Percentiles rank a stretch among this genome's conserved stretches.
These are phyloP conservation scores for Plebejus melissa DNA, from an alignment of 2,888 invertebrate genomes.

Conservation along the genomic window DNA sequence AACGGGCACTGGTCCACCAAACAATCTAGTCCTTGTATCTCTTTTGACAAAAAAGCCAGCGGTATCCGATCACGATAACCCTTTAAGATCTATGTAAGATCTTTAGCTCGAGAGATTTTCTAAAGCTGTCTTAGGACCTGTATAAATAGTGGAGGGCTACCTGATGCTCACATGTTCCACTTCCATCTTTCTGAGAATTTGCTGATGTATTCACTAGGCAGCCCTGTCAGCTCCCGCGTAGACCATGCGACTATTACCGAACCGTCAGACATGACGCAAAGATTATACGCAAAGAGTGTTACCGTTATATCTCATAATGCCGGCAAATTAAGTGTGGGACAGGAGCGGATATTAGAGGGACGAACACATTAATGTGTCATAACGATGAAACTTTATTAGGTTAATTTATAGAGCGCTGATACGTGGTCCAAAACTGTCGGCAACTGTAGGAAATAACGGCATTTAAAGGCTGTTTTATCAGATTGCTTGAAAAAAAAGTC, in stretches of 20 bases:
- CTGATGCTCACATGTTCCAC: background rate
- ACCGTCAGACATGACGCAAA: slow-evolving; percentile 10
- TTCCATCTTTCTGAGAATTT: background rate
- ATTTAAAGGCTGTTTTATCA: background rate
- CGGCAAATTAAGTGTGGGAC: slow-evolving; percentile 1
- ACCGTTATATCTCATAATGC: background rate
- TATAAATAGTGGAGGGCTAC: no score
- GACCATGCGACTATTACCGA: background rate
- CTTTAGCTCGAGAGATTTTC: no score
- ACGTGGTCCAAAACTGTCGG: background rate
- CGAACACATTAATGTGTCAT: background rate
- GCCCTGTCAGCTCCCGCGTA: background rate
- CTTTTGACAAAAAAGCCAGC: background rate
- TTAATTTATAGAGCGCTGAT: background rate
- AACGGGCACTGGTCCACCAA: background rate
- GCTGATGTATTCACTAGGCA: background rate
- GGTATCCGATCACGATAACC: background rate
- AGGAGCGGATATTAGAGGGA: slow-evolving; percentile 10
- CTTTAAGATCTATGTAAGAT: no score
- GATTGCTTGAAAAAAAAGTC: no score
- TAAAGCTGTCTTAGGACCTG: no score
- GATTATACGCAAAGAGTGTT: slow-evolving; percentile 16
- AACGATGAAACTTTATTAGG: background rate
- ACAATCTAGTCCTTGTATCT: no score
- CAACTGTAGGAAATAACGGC: no score